Base-by-base conservation (phyloP, 2,797 vertebrate species). In the Chelmon rostratus region DNA sequence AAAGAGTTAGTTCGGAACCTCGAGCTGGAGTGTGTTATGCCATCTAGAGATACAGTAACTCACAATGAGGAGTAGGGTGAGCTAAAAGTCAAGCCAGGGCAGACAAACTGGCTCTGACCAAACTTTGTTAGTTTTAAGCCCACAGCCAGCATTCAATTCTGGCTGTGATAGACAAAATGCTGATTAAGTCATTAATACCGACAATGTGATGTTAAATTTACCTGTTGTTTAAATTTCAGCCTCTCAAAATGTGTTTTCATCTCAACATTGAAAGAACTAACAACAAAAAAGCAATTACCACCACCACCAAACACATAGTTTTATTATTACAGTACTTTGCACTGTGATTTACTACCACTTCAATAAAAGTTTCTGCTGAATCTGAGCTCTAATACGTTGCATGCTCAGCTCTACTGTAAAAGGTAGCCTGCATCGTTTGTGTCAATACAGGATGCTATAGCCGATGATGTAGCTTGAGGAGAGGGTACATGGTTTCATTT, bases 401-500 rank as follows among this genome's bases (percentile, higher is more conserved):
- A n/a, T 31, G 42, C 3, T 18, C 37, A 38, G 61, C 35, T 54
- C 4, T 12, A 13, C 28, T 58, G 9, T 68, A 28, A 54, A 56
- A 1, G 10, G 53, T 47, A 54, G 7, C 18, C 5, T 56, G 31
- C 31, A 38, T 15, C 40, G 38, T 67, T 46, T 54, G 9, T 47
- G 6, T 72, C 4, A 61, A 61, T 68, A 47, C 12, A 79, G 25
- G 49, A 54, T 33, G 11, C 28, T 52, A 56, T 5, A 50, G 44
- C 19, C 50, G n/a, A 52, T 57, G 33, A 44, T 18, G 40, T 18
- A 62, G 40, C 63, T 58, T 8, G 19, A 28, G 44, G 7, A 66
- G 10, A 23, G 5, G 53, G 16, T 52, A 12, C 3, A 25, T 18
- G 25, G 25, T 58, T 72, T 71, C 0, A 57, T 57, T 64, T 44